phyloP scores from a whole-genome alignment of 2,888 invertebrate species.

The Anthoptus insignis region DNA sequence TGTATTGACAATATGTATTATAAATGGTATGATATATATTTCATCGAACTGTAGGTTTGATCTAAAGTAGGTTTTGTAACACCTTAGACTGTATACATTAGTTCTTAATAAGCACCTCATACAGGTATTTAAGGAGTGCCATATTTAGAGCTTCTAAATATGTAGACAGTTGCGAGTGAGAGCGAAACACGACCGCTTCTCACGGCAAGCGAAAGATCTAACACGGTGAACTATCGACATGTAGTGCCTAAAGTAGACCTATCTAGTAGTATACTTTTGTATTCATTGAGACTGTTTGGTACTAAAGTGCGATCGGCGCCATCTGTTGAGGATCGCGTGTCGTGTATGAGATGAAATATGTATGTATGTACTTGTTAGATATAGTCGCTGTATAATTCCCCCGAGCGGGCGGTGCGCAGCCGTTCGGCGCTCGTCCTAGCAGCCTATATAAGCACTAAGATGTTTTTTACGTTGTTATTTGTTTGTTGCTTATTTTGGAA shows the following conservation, averaged over 20 bases:
- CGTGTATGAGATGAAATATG: slow-evolving; percentile 12
- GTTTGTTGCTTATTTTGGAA: slow-evolving; percentile 86
- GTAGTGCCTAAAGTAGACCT: slow-evolving; percentile 28
- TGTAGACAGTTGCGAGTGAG: slow-evolving; percentile 26
- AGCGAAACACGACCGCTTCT: too few species aligned
- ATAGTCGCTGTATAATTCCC: slow-evolving; percentile 22
- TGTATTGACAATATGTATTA: slow-evolving; percentile 23
- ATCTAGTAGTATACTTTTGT: slow-evolving; percentile 21
- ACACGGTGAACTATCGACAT: background rate
- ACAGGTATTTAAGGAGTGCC: slow-evolving; percentile 45
- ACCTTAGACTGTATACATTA: slow-evolving; percentile 11
- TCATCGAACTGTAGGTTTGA: slow-evolving; percentile 19
- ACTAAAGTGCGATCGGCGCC: slow-evolving; percentile 23
- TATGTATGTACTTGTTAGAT: slow-evolving; percentile 32
- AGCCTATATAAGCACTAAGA: slow-evolving; percentile 68
- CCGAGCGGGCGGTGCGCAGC: background rate
- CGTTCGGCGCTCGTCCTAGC: slow-evolving; percentile 51
- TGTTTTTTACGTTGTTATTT: slow-evolving; percentile 83
- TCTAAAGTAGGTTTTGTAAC: slow-evolving; percentile 18
- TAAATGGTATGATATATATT: background rate
- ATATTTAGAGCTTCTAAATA: slow-evolving; percentile 52
- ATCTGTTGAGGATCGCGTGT: slow-evolving; percentile 11
- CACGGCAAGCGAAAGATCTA: background rate
- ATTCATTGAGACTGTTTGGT: slow-evolving; percentile 29
- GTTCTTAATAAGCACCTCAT: slow-evolving; percentile 19